Evolutionary conservation across 2,113 vertebrate genomes (phyloP).

Genomic region (Etheostoma cragini): DNA sequence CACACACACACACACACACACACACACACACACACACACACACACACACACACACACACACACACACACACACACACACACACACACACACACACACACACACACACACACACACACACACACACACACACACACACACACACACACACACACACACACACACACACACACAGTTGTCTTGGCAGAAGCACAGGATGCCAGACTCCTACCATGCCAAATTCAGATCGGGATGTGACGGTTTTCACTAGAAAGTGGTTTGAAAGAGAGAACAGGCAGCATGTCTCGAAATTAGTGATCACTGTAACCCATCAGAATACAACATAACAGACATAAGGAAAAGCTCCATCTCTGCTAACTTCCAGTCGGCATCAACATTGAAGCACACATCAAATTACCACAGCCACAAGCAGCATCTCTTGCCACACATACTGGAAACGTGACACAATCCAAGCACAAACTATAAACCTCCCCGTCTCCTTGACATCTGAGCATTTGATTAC

Average conservation of each 20-base stretch:
- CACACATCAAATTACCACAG: slow-evolving; percentile 35
- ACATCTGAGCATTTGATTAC: slow-evolving; percentile 64
- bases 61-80: no score
- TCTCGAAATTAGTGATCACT: slow-evolving; percentile 35
- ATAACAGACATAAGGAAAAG: background rate
- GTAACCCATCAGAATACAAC: background rate
- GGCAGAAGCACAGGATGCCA: slow-evolving; percentile 10
- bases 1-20: background rate
- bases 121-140: background rate
- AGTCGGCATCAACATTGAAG: background rate
- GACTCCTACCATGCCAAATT: slow-evolving; percentile 4
- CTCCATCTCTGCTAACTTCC: background rate
- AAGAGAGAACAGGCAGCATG: background rate
- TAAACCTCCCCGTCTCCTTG: slow-evolving; percentile 7
- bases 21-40: slow-evolving; percentile 1
- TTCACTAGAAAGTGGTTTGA: slow-evolving; percentile 12
- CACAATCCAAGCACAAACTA: background rate
- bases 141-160: slow-evolving; percentile 1
- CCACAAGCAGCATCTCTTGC: slow-evolving; percentile 9
- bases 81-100: background rate
- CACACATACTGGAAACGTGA: slow-evolving; percentile 4
- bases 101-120: background rate
- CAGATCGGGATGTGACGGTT: slow-evolving; percentile 6
- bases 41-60: no score
- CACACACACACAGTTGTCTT: background rate